Evolutionary conservation across 23 tunicate species (phyloP), one percentile per base, ranked within the genome.

Genomic region (Phallusia fumigata): DNA sequence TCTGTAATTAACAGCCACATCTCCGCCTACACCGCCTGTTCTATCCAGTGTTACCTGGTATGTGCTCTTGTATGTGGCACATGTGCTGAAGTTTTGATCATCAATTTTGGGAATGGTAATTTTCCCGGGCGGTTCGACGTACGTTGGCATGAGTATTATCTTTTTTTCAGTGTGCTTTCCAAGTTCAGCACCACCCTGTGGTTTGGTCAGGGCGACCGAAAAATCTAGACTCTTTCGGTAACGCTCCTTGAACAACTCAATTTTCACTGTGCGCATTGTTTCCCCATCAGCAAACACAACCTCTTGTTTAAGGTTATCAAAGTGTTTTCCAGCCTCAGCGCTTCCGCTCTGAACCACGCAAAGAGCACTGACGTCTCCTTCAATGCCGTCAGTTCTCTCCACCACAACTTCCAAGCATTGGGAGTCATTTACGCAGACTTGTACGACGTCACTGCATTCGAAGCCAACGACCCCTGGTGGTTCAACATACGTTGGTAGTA

Each of bases 281-380:
- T 85, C 87, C 52, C 86, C 90, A 82, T 85, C 89, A 0, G 75
- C 49, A 31, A 86, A 81, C 13, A 35, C 36, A 10, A 87, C 32
- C 33, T 36, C 82, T 31, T 84, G 64, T 33, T 76, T 11, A 26
- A 33, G 28, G 13, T 80, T 64, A 3, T 18, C 81, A 52, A 74
- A 90, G 77, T 86, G 89, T 19, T 31, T 74, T 12, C 86, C 89
- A 16, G 76, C 93, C 31, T 33, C 74, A 8, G 95, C 89, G 22
- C 74, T 85, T 40, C 36, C 86, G 31, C 81, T 86, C 76, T 52
- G 52, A 0, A 89, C 81, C 0, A 53, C 16, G 58, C 89, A 85
- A 36, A 58, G 32, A 30, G 81, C 84, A 1, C 79, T 72, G 1
- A 74, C 52, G 35, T 72, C 64, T 18, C 89, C 89, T 53, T 76